A percentile compares a stretch with the other conserved stretches of the same genome.
phyloP scores from a whole-genome alignment of 2,797 vertebrate genomes.

The Bufotes viridis region DNA sequence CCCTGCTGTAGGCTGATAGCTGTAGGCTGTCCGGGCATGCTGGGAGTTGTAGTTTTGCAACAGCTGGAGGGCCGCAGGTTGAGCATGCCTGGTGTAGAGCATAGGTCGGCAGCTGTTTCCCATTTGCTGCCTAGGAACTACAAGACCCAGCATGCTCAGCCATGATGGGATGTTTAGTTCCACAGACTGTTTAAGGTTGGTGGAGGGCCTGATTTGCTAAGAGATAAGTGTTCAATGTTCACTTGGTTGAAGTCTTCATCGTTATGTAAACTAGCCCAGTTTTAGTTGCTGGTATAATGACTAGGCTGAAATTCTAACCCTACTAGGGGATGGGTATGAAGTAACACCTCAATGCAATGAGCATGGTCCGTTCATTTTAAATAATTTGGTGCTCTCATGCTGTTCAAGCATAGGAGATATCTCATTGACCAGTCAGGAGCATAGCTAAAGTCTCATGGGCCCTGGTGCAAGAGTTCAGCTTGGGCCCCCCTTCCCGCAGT shows the following conservation, averaged over 20 bases:
- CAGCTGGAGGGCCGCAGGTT: no score
- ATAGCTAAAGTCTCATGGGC: no score
- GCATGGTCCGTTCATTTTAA: neutral
- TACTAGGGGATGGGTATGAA: neutral
- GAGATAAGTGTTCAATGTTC: neutral
- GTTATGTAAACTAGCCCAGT: neutral
- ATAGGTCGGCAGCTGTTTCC: neutral
- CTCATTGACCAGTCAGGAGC: neutral
- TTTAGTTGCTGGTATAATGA: neutral
- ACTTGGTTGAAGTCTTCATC: neutral
- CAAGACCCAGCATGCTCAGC: neutral
- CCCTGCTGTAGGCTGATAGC: no score
- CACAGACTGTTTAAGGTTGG: neutral
- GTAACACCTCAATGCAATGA: neutral
- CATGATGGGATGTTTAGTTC: neutral
- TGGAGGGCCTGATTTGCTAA: neutral
- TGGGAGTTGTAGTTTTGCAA: no score
- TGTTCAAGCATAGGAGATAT: neutral
- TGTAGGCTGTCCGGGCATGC: no score
- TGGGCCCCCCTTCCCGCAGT: no score
- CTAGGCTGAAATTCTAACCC: neutral
- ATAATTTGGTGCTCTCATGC: neutral
- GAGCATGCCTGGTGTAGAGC: conserved; percentile 9
- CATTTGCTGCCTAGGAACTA: neutral
- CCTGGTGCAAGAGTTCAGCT: no score